Evolutionary conservation across 2,888 invertebrate genomes (phyloP).

Genomic region (Archips crataeganus): DNA sequence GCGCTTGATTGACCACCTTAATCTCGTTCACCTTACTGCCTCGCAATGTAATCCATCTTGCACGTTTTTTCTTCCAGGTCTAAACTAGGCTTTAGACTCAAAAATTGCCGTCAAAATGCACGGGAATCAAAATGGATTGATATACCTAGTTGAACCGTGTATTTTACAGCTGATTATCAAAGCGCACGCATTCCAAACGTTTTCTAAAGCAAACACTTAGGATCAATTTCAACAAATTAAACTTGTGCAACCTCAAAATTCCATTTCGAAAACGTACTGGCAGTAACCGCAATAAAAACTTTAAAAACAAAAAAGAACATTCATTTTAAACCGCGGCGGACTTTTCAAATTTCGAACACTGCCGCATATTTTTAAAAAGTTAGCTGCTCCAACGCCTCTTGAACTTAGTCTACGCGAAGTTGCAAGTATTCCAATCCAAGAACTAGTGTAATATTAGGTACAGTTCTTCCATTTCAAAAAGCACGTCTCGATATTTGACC

Average conservation of each 20-base stretch:
- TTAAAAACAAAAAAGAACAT: slow-evolving; percentile 26
- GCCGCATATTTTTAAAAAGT: slow-evolving; percentile 38
- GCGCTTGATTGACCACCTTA: too few relatives aligned
- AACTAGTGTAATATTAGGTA: slow-evolving; percentile 33
- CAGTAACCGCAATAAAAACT: slow-evolving; percentile 18
- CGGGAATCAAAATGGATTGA: too few relatives aligned
- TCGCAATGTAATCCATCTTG: too few relatives aligned
- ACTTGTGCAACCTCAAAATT: not conserved
- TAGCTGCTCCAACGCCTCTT: slow-evolving; percentile 30
- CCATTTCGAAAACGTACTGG: not conserved
- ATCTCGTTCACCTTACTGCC: too few relatives aligned
- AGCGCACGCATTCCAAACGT: not conserved
- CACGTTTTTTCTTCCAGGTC: too few relatives aligned
- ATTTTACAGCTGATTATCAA: too few relatives aligned
- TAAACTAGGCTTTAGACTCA: too few relatives aligned
- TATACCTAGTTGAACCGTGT: too few relatives aligned
- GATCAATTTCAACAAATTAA: not conserved
- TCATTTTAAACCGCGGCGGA: slow-evolving; percentile 28
- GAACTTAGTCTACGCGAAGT: slow-evolving; percentile 37
- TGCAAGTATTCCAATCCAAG: slow-evolving; percentile 41
- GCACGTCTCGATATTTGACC: slow-evolving; percentile 3
- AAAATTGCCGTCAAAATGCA: too few relatives aligned
- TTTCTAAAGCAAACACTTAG: not conserved
- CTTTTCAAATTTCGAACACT: slow-evolving; percentile 38
- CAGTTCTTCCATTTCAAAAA: slow-evolving; percentile 19